Evolutionary conservation across 2,113 vertebrate species (phyloP).

Genomic region (Alligator mississippiensis): DNA sequence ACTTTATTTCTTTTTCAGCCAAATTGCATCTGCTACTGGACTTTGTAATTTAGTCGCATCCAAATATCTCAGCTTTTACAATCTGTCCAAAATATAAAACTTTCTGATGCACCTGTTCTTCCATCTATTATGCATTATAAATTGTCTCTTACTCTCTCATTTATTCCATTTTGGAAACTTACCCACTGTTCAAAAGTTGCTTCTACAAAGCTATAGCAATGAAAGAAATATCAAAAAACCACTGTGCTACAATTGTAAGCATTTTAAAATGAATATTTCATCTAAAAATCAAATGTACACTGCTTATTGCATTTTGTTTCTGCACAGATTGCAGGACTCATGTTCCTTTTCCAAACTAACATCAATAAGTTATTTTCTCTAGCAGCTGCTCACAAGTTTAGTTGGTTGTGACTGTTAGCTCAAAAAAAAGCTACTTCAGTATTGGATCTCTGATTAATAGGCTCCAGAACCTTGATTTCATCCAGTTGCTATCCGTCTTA

Average conservation of each 20-base stretch:
- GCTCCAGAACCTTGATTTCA: constrained; percentile 8
- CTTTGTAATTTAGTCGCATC: constrained; percentile 16
- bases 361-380: constrained; percentile 75
- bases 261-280: constrained; percentile 65
- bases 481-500: neutral
- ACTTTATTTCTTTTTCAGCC: constrained; percentile 1
- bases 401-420: constrained; percentile 39
- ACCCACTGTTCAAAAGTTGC: constrained; percentile 33
- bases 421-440: constrained; percentile 13
- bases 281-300: constrained; percentile 65
- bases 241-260: constrained; percentile 41
- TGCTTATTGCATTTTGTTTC: constrained; percentile 60
- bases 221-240: constrained; percentile 63
- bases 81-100: constrained; percentile 42
- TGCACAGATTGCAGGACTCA: constrained; percentile 65
- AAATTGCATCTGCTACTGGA: neutral
- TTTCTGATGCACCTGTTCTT: constrained; percentile 61
- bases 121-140: constrained; percentile 29
- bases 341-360: constrained; percentile 59
- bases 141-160: neutral
- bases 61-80: constrained; percentile 36
- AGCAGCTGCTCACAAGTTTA: constrained; percentile 64
- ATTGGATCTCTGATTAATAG: constrained; percentile 28
- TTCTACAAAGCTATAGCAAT: constrained; percentile 57
- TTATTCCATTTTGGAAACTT: constrained; percentile 51